Conservation (phyloP, 1,140 invertebrate species). For the Temnothorax curvispinosus region DNA sequence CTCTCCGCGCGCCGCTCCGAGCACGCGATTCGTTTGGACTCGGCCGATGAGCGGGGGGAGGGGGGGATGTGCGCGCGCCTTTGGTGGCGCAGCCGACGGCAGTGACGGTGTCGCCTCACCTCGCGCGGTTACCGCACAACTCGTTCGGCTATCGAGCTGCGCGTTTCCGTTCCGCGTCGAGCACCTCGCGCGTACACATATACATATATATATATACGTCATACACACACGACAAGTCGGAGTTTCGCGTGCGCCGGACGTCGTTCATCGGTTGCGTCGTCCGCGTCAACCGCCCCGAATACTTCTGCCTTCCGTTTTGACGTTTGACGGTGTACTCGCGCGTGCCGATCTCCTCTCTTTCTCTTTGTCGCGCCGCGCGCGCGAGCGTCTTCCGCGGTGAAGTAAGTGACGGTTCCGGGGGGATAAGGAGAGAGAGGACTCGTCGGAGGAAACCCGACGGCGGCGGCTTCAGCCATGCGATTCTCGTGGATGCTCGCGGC, state of each 20-base stretch:
- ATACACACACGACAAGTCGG: slow-evolving; percentile 8
- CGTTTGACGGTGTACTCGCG: slow-evolving; percentile 46
- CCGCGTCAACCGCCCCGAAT: neutral
- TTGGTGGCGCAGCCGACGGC: slow-evolving; percentile 54
- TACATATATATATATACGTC: neutral
- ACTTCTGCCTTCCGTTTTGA: neutral
- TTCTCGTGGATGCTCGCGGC: slow-evolving; percentile 83
- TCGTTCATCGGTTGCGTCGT: neutral
- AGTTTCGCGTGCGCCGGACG: slow-evolving; percentile 64
- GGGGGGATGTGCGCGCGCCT: slow-evolving; percentile 15
- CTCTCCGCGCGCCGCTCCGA: neutral
- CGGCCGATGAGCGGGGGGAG: slow-evolving; percentile 57
- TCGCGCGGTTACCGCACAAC: slow-evolving; percentile 69
- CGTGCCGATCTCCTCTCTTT: neutral
- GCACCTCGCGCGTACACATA: neutral
- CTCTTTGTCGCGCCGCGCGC: slow-evolving; percentile 7
- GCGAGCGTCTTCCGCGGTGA: slow-evolving; percentile 32
- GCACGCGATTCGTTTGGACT: slow-evolving; percentile 39
- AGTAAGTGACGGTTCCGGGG: slow-evolving; percentile 48
- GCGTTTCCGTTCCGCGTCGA: slow-evolving; percentile 47
- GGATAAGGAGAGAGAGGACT: slow-evolving; percentile 15
- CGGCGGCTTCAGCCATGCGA: slow-evolving; percentile 77
- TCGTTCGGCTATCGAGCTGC: slow-evolving; percentile 73
- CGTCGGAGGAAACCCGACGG: neutral
- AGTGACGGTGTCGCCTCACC: slow-evolving; percentile 52